A percentile compares a stretch with the other conserved stretches of the same genome.
Evolutionary conservation across 1,140 invertebrate genomes (phyloP).

Genomic region (Physella acuta): DNA sequence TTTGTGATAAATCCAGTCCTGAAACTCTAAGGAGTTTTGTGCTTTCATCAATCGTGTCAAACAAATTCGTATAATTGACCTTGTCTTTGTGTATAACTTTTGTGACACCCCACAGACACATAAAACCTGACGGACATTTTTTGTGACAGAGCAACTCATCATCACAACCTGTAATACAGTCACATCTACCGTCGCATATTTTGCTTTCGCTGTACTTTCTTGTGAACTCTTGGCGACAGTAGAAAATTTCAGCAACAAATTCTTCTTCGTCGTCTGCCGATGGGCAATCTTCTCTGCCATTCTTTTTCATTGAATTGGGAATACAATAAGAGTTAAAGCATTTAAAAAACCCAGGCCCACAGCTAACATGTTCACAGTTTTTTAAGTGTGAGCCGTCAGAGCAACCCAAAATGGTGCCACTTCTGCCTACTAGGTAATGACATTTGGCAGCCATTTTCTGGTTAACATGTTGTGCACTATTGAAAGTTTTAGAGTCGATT

Average conservation of each 20-base stretch:
- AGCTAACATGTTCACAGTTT: neutral
- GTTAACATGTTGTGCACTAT: too few relatives aligned
- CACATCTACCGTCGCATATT: neutral
- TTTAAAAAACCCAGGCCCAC: neutral
- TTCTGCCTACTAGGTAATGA: too few relatives aligned
- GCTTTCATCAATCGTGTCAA: neutral
- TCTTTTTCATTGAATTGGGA: neutral
- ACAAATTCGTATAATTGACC: neutral
- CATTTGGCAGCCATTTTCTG: too few relatives aligned
- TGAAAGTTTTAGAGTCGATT: too few relatives aligned
- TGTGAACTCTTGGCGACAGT: neutral
- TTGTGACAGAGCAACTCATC: too few relatives aligned
- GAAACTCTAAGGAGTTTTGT: neutral
- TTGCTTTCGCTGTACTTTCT: neutral
- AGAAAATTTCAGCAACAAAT: neutral
- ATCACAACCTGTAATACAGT: neutral
- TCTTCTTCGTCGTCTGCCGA: too few relatives aligned
- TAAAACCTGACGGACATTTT: too few relatives aligned
- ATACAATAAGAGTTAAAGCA: constrained; percentile 2
- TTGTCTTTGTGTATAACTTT: neutral
- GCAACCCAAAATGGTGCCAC: too few relatives aligned
- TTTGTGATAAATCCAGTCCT: neutral
- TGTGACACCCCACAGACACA: neutral
- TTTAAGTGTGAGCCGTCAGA: neutral
- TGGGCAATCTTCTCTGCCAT: neutral